Percentiles rank a stretch among this genome's conserved stretches.
These are phyloP conservation scores for Daktulosphaira vitifoliae DNA, from an alignment of 1,140 invertebrate genomes.

Conservation along the genomic window DNA sequence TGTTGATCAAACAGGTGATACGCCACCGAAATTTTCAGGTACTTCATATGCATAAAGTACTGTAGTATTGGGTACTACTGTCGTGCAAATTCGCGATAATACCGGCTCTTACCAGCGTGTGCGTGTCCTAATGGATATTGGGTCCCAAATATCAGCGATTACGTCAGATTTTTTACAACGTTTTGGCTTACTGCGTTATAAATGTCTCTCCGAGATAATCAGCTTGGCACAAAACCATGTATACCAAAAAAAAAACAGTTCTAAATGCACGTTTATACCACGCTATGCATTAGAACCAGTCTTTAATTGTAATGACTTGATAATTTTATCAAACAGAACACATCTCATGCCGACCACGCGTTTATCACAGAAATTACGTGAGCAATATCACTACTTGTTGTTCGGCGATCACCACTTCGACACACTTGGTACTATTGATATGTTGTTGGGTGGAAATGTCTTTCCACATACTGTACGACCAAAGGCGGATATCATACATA, in stretches of 20 bases:
- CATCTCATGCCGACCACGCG: neutral
- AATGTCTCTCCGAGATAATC: neutral
- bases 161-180: neutral
- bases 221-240: neutral
- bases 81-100: neutral
- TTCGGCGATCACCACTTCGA: neutral
- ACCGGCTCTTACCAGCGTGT: neutral
- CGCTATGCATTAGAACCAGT: neutral
- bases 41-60: neutral
- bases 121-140: neutral
- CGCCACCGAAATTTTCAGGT: neutral
- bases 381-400: neutral
- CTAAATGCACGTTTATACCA: neutral
- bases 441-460: neutral
- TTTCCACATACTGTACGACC: neutral
- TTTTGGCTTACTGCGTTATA: neutral
- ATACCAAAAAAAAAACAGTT: neutral
- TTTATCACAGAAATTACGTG: neutral
- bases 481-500: neutral
- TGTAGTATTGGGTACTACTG: constrained; percentile 7
- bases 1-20: too few species aligned
- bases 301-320: neutral
- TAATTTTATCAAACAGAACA: neutral
- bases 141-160: neutral
- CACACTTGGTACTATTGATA: neutral